Conservation (phyloP, 2,113 vertebrate species). For the Spea multiplicata region DNA sequence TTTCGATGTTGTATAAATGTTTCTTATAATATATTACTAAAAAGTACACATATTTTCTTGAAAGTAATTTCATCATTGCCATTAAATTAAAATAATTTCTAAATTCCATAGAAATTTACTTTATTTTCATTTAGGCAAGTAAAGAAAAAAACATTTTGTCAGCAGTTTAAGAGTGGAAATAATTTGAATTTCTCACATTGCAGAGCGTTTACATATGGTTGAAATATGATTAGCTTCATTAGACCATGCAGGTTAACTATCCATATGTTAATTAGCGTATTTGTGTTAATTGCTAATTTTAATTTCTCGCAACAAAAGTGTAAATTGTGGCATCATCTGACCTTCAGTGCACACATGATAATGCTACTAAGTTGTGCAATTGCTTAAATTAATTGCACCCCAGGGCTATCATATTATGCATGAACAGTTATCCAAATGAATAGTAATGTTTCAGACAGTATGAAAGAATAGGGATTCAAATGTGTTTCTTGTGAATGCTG, state of each 20-base stretch:
- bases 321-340: conserved; percentile 55
- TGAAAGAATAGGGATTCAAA: conserved; percentile 52
- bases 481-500: conserved; percentile 49
- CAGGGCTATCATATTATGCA: conserved; percentile 56
- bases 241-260: conserved; percentile 51
- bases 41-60: neutral
- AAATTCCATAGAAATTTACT: neutral
- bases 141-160: neutral
- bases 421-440: conserved; percentile 56
- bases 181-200: conserved; percentile 16
- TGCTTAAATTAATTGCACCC: conserved; percentile 61
- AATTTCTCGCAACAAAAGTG: conserved; percentile 56
- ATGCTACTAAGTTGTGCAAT: conserved; percentile 54
- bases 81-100: neutral
- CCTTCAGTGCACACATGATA: conserved; percentile 53
- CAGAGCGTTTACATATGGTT: conserved; percentile 45
- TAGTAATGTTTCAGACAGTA: conserved; percentile 50
- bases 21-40: too few relatives aligned
- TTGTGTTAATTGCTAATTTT: conserved; percentile 59
- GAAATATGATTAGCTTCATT: conserved; percentile 55
- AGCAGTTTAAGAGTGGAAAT: conserved; percentile 36
- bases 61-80: neutral
- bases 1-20: too few relatives aligned
- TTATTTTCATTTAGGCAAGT: neutral
- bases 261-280: conserved; percentile 59